Evolutionary conservation across 2,113 vertebrate species (phyloP).

Genomic region (Willisornis vidua): DNA sequence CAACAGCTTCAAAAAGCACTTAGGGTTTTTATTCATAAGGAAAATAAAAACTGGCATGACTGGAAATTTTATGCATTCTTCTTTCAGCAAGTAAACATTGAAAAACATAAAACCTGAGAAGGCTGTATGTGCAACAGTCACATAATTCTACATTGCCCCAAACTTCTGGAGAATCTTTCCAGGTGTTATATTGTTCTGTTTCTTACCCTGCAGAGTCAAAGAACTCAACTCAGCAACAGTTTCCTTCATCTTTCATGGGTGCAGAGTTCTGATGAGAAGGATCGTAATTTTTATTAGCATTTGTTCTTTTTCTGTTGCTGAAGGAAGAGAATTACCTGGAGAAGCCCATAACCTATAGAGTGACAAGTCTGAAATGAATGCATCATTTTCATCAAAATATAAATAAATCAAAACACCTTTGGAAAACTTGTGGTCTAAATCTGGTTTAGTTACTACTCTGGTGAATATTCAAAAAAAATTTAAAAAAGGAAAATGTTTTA

Average conservation of each 20-base stretch:
- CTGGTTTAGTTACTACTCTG: background rate
- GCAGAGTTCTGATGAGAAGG: background rate
- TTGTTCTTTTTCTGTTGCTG: background rate
- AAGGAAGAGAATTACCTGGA: background rate
- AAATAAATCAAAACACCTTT: background rate
- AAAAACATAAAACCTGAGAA: background rate
- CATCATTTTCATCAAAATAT: background rate
- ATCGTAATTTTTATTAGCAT: background rate
- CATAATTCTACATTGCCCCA: fast-evolving
- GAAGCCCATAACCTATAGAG: background rate
- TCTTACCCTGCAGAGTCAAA: background rate
- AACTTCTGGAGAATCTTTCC: background rate
- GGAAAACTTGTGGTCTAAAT: background rate
- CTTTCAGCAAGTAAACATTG: background rate
- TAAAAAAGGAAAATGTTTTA: background rate
- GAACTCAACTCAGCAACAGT: background rate
- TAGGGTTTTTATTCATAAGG: background rate
- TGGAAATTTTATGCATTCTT: background rate
- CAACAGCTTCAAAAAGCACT: background rate
- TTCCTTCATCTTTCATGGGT: background rate
- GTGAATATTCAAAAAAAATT: background rate
- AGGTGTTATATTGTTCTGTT: background rate
- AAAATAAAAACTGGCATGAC: background rate
- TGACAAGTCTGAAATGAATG: background rate
- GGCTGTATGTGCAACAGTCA: background rate